Evolutionary conservation across 1,140 invertebrate genomes (phyloP).

Genomic region (Achatina immaculata): DNA sequence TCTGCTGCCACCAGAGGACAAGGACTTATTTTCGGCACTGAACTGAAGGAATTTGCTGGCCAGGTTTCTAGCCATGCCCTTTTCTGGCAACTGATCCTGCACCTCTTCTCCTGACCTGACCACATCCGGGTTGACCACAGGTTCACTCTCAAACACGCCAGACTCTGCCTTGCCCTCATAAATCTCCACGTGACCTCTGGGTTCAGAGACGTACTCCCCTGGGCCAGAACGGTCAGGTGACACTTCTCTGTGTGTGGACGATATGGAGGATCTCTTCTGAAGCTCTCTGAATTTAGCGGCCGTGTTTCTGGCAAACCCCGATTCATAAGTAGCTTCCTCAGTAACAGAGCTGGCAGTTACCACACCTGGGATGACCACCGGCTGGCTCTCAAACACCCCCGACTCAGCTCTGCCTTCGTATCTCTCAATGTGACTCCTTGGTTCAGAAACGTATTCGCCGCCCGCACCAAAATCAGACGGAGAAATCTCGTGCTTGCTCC

Average conservation of each 20-base stretch:
- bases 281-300: conserved; percentile 55
- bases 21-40: conserved; percentile 12
- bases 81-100: conserved; percentile 57
- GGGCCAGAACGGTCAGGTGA: conserved; percentile 51
- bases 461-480: conserved; percentile 29
- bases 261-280: conserved; percentile 24
- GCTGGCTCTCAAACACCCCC: conserved; percentile 52
- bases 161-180: conserved; percentile 57
- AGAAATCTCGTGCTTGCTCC: conserved; percentile 41
- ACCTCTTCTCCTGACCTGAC: conserved; percentile 54
- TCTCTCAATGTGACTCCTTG: conserved; percentile 46
- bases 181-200: conserved; percentile 49
- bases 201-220: conserved; percentile 58
- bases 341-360: neutral
- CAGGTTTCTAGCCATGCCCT: conserved; percentile 61
- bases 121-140: conserved; percentile 50
- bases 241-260: conserved; percentile 43
- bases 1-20: neutral
- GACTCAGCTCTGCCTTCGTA: conserved; percentile 50
- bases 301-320: conserved; percentile 59
- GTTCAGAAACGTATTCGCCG: conserved; percentile 58
- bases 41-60: conserved; percentile 57
- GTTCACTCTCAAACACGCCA: conserved; percentile 64
- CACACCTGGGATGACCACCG: conserved; percentile 41
- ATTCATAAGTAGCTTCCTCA: conserved; percentile 57